Evolutionary conservation across 2,888 invertebrate species (phyloP).

Genomic region (Cheilosia variabilis): DNA sequence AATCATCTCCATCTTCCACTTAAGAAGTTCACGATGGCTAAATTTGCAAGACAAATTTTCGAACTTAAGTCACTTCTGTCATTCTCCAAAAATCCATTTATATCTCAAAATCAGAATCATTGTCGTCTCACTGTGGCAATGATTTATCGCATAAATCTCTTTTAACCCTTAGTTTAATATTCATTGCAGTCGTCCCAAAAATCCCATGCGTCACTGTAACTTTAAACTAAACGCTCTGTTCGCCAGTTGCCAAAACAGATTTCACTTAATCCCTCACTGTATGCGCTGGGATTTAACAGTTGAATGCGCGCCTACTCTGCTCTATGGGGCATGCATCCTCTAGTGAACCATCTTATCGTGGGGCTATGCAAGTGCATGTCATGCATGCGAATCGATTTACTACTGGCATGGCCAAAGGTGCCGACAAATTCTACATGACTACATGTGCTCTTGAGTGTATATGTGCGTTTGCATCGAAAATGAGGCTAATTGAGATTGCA

Average conservation of each 20-base stretch:
- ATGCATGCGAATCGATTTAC: conserved; percentile 35
- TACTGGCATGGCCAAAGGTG: not conserved
- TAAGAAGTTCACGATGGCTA: too few relatives aligned
- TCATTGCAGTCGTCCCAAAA: not conserved
- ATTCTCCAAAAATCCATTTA: too few relatives aligned
- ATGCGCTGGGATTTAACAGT: conserved; percentile 32
- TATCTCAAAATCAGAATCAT: too few relatives aligned
- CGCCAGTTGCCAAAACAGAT: conserved; percentile 39
- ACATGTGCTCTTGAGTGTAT: not conserved
- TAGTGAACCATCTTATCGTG: conserved; percentile 32
- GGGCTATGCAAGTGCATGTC: conserved; percentile 18
- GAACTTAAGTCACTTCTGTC: too few relatives aligned
- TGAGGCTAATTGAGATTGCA: conserved; percentile 27
- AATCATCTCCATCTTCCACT: too few relatives aligned
- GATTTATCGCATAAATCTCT: too few relatives aligned
- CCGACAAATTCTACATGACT: not conserved
- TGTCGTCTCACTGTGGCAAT: too few relatives aligned
- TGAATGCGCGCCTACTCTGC: conserved; percentile 37
- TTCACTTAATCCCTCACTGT: conserved; percentile 37
- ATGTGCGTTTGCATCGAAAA: not conserved
- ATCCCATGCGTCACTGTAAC: conserved; percentile 2
- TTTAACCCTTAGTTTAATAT: too few relatives aligned
- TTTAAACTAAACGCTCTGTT: not conserved
- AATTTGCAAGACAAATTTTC: too few relatives aligned
- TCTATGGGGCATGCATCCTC: conserved; percentile 17